Base-by-base conservation (phyloP, 1,140 invertebrate species). In the Lerema accius region DNA sequence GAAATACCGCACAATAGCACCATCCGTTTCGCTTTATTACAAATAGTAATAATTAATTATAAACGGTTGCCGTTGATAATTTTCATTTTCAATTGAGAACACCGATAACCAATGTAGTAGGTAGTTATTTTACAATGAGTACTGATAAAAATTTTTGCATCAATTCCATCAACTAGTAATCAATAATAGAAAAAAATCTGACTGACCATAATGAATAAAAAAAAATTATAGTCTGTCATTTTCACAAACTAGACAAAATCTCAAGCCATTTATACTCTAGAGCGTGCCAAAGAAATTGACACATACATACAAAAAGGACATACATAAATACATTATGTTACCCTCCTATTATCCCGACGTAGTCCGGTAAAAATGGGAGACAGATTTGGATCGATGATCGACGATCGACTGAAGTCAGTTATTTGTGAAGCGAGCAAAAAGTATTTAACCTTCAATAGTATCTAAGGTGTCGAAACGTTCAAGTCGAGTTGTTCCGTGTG, bases 381-480 rank as follows among this genome's bases (percentile, higher is more conserved):
- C 37, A n/a, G 32, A 37, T 51, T 6, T 32, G 17, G 49, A 51
- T 51, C 32, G 19, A 23, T 2, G 2, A 5, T 5, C 2, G 19
- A 23, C n/a, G n/a, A n/a, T n/a, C n/a, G 5, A 11, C 23, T 19
- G 10, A 37, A 19, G 1, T 9, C 28, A 37, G 17, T 51, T 10
- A 46, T 0, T 11, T 32, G 23, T 28, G 39, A 51, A 46, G 55
- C 28, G 4, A 61, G 17, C 13, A 53, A 56, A 71, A 51, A 61
- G 48, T 61, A 61, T 63, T 63, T 76, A 79, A 80, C 84, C 82
- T 87, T 86, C 82, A 70, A 73, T 50, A 67, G 67, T 74, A 78
- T 70, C 67, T 70, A 60, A 70, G 63, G 62, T 80, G 80, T 87
- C 67, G 82, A 86, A 86, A 86, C 73, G 68, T 78, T 80, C 74